These are phyloP conservation scores for Ryuthela nishihirai DNA, from an alignment of 2,888 invertebrate genomes.

Conservation along the genomic window DNA sequence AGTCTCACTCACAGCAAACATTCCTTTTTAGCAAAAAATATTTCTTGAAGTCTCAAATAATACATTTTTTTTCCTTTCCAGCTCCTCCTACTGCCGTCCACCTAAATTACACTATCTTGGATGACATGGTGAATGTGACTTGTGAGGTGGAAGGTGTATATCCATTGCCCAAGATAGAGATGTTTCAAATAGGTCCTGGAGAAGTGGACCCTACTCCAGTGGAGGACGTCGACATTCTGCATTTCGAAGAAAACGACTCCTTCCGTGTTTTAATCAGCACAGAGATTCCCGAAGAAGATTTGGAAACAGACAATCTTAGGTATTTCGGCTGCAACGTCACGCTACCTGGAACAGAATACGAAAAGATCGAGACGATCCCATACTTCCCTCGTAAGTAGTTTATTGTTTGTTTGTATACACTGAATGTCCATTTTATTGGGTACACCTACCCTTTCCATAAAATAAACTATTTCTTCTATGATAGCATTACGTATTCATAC, in stretches of 20 bases:
- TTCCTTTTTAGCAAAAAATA: too few species aligned
- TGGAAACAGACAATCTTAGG: not conserved
- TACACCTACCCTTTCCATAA: too few species aligned
- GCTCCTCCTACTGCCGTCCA: slow-evolving; percentile 18
- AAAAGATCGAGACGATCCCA: slow-evolving; percentile 20
- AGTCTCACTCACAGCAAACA: too few species aligned
- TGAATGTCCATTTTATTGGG: too few species aligned
- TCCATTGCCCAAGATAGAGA: slow-evolving; percentile 37
- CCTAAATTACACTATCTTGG: slow-evolving; percentile 24
- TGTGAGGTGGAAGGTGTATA: slow-evolving; percentile 41
- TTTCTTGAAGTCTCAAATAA: too few species aligned
- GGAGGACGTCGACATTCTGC: not conserved
- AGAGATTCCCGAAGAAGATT: not conserved
- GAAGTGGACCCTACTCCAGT: slow-evolving; percentile 5
- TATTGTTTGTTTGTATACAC: too few species aligned
- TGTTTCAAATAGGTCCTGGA: slow-evolving; percentile 31
- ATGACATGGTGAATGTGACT: slow-evolving; percentile 17
- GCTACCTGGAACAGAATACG: slow-evolving; percentile 32
- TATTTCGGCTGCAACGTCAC: slow-evolving; percentile 33
- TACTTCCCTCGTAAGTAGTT: slow-evolving; percentile 31
- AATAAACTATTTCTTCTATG: too few species aligned
- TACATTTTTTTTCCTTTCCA: too few species aligned
- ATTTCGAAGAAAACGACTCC: not conserved
- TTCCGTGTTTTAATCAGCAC: slow-evolving; percentile 2
- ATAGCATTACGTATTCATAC: too few species aligned